Evolutionary conservation across 64 coral and sea anemone species (phyloP).

Genomic region (Hydrozoanthus tunicans): DNA sequence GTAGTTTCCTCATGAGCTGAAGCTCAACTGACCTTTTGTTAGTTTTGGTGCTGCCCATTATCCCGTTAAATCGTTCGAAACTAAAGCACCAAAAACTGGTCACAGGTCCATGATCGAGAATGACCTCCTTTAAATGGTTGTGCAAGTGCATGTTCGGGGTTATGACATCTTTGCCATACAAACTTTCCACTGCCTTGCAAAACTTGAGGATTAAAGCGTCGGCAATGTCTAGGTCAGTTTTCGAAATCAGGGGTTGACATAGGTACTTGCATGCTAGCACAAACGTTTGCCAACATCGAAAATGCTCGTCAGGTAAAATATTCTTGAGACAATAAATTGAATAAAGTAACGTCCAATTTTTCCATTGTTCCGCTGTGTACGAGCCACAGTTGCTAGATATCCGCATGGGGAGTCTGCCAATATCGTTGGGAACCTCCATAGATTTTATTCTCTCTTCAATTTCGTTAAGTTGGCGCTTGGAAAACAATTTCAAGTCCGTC

Average conservation of each 20-base stretch:
- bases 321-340: constrained; percentile 33
- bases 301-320: constrained; percentile 42
- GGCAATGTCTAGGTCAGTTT: constrained; percentile 14
- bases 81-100: not conserved
- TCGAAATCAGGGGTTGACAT: constrained; percentile 19
- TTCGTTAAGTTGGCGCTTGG: constrained; percentile 15
- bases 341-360: constrained; percentile 66
- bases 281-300: constrained; percentile 61
- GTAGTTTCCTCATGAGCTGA: constrained; percentile 36
- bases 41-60: constrained; percentile 38
- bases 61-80: not conserved
- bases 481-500: constrained; percentile 39
- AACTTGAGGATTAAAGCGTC: constrained; percentile 60
- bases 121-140: constrained; percentile 51
- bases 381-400: constrained; percentile 59
- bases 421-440: constrained; percentile 43
- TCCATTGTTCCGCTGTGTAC: constrained; percentile 71
- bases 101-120: constrained; percentile 12
- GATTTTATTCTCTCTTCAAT: constrained; percentile 25
- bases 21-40: constrained; percentile 57
- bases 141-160: constrained; percentile 18
- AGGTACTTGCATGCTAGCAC: constrained; percentile 56
- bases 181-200: constrained; percentile 52
- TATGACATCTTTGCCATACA: constrained; percentile 44
- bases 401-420: constrained; percentile 56